Conservation (phyloP, 2,797 vertebrate species). For the Xerus rutilus region DNA sequence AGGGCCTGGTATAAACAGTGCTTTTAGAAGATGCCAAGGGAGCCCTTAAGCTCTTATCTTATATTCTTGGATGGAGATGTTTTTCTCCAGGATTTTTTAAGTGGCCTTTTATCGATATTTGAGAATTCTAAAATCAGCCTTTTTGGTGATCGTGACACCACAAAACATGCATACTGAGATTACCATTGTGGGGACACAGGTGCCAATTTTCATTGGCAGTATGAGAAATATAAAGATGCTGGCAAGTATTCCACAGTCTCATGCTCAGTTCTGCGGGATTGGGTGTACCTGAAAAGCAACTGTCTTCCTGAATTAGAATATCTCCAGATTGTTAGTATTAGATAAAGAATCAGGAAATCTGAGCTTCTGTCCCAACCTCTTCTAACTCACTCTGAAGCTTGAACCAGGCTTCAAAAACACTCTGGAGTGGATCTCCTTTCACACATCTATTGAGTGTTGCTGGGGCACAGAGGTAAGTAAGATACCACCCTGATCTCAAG, state of each 20-base stretch:
- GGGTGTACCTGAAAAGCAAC: background rate
- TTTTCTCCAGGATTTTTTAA: slow-evolving; percentile 6
- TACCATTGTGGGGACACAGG: background rate
- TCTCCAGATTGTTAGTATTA: background rate
- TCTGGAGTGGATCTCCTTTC: background rate
- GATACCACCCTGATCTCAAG: background rate
- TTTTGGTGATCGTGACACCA: background rate
- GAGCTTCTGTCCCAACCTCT: background rate
- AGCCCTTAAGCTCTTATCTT: slow-evolving; percentile 4
- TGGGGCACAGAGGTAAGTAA: background rate
- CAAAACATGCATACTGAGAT: background rate
- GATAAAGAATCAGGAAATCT: slow-evolving; percentile 29
- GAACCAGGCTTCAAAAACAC: background rate
- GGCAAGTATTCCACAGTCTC: background rate
- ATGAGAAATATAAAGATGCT: slow-evolving; percentile 8
- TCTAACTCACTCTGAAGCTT: slow-evolving; percentile 25
- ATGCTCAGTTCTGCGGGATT: background rate
- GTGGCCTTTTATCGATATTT: slow-evolving; percentile 10
- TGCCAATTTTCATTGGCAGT: background rate
- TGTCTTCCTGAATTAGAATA: slow-evolving; percentile 30
- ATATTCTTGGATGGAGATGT: background rate
- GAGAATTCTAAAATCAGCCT: slow-evolving; percentile 44
- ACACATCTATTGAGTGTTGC: background rate
- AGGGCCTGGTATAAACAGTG: background rate
- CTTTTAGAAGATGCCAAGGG: background rate